Evolutionary conservation across 2,113 vertebrate genomes (phyloP).

Genomic region (Toxostoma redivivum): DNA sequence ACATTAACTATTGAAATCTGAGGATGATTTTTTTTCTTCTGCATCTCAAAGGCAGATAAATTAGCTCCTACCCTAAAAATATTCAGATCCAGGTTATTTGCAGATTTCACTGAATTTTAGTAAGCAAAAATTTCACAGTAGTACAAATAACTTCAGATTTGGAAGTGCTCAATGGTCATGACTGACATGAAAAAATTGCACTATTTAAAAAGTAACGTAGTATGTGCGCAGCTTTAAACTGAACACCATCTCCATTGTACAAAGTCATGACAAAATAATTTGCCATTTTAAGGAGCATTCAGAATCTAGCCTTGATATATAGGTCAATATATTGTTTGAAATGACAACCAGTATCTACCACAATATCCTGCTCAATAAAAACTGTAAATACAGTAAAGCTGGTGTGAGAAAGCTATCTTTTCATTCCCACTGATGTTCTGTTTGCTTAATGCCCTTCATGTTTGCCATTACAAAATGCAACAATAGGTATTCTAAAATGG

Average conservation of each 20-base stretch:
- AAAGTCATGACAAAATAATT: background rate
- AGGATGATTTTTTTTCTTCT: background rate
- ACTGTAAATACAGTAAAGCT: background rate
- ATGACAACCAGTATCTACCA: background rate
- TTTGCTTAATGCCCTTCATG: background rate
- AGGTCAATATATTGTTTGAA: background rate
- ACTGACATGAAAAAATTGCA: background rate
- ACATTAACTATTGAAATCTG: background rate
- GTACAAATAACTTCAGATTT: background rate
- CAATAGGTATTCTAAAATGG: background rate
- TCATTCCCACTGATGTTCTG: background rate
- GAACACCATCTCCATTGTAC: background rate
- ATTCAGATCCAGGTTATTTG: background rate
- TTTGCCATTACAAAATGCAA: background rate
- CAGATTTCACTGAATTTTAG: background rate
- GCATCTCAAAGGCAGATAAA: background rate
- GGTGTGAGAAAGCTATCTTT: background rate
- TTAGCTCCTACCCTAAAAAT: background rate
- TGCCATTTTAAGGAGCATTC: background rate
- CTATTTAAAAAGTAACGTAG: background rate
- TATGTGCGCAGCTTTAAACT: background rate
- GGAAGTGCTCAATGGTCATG: background rate
- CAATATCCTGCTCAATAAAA: background rate
- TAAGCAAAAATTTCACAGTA: background rate
- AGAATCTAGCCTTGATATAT: background rate